Base-by-base conservation (phyloP, 2,888 invertebrate genomes). In the Dolichomitus sp. region DNA sequence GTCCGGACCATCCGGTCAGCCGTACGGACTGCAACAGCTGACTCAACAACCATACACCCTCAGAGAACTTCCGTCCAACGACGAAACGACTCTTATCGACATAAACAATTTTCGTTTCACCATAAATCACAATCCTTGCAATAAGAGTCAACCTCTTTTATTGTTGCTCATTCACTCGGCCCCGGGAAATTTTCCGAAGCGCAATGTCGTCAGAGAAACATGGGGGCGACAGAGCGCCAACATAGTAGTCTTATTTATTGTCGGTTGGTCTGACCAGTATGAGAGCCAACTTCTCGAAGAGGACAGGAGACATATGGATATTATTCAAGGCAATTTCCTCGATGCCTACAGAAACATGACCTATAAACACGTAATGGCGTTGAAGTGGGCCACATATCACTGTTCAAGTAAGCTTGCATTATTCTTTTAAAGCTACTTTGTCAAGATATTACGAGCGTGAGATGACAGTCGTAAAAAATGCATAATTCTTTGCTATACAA, bases 61-160 rank as follows among this genome's bases (percentile, higher is more conserved):
- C 45, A 88, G 86, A 87, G 90, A 93, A 63, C 88, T 93, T 70
- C 87, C 92, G 75, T 84, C 87, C 86, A 90, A 88, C 79, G 93
- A 93, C 88, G 89, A 89, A 86, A 89, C 91, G 27, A 93, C 89
- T 6, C 86, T 93, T 68, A 93, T 93, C 69, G 90, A 93, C 82
- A 91, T 97, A 63, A 94, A 94, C 65, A 94, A 95, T 88, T 97
- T 97, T 90, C 92, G 94, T 17, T 97, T 96, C 91, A 93, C 94
- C 70, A 95, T 96, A 57, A 95, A 95, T 84, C 95, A 96, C 74
- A 93, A 94, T 27, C 94, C 94, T 0, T 96, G 96, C 88, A 93
- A 94, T 69, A 92, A 93, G 23, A 94, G 94, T 54, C 88, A 90
- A 30, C 93, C 93, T n/a, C 87, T 94, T 66, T 85, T 95, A 63